Evolutionary conservation across 2,888 invertebrate genomes (phyloP).

Genomic region (Drosophila paranaensis): DNA sequence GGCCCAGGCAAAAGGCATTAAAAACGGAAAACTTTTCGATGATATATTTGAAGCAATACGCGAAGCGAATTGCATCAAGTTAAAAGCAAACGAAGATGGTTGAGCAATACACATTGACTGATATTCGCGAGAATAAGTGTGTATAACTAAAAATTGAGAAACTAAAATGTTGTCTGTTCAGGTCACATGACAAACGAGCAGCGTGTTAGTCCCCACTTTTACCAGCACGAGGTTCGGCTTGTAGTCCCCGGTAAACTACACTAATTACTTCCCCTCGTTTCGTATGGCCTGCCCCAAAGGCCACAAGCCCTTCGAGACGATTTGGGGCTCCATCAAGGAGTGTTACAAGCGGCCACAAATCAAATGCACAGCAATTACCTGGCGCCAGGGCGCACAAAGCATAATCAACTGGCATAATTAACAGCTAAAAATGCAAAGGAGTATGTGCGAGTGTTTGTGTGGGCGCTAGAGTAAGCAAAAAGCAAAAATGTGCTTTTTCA

Average conservation of each 20-base stretch:
- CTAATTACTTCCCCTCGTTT: slow-evolving; percentile 75
- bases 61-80: slow-evolving; percentile 34
- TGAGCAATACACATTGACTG: neutral
- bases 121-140: neutral
- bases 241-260: slow-evolving; percentile 72
- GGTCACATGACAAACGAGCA: slow-evolving; percentile 25
- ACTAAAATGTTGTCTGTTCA: slow-evolving; percentile 10
- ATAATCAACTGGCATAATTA: slow-evolving; percentile 78
- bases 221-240: slow-evolving; percentile 57
- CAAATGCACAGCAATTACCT: slow-evolving; percentile 80
- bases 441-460: slow-evolving; percentile 7
- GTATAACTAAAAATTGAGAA: neutral
- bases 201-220: slow-evolving; percentile 49
- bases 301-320: neutral
- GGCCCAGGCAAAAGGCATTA: slow-evolving; percentile 20
- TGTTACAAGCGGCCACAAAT: slow-evolving; percentile 76
- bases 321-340: slow-evolving; percentile 54
- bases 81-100: slow-evolving; percentile 1
- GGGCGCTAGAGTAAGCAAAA: slow-evolving; percentile 28
- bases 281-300: slow-evolving; percentile 10
- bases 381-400: slow-evolving; percentile 77
- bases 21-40: slow-evolving; percentile 13
- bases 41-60: slow-evolving; percentile 42
- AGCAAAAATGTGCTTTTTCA: slow-evolving; percentile 69
- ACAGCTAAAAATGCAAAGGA: slow-evolving; percentile 76